These are phyloP conservation scores for Cosmorhoe ocellata DNA, from an alignment of 2,888 invertebrate species.

Conservation along the genomic window DNA sequence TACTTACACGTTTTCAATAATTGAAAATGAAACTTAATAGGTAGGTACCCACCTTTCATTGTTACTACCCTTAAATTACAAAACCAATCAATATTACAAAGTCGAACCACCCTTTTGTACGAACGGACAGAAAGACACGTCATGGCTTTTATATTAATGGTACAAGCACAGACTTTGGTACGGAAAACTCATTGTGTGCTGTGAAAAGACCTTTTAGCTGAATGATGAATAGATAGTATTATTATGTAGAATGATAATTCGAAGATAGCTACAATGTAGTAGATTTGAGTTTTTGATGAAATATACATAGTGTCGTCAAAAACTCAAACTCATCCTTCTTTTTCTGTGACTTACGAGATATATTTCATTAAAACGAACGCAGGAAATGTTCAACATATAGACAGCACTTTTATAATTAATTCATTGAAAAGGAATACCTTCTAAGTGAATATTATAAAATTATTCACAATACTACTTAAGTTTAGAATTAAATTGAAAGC, in stretches of 20 bases:
- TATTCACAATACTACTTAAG: not conserved
- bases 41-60: not conserved
- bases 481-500: slow-evolving; percentile 1
- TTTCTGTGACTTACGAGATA: no score
- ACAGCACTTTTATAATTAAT: no score
- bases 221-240: not conserved
- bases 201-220: slow-evolving; percentile 8
- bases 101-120: slow-evolving; percentile 11
- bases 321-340: no score
- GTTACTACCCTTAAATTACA: not conserved
- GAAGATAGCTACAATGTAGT: no score
- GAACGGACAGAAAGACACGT: slow-evolving; percentile 5
- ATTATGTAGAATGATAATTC: no score
- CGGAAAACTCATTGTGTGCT: slow-evolving; percentile 11
- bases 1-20: not conserved
- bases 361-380: no score
- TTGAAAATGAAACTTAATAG: not conserved
- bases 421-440: no score
- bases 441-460: no score
- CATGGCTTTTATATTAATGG: slow-evolving; percentile 26
- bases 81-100: slow-evolving; percentile 21
- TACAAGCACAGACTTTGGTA: slow-evolving; percentile 6
- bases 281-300: no score
- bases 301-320: no score
- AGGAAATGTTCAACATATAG: no score